Evolutionary conservation across 2,113 vertebrate genomes (phyloP).

Genomic region (Microtus pennsylvanicus): DNA sequence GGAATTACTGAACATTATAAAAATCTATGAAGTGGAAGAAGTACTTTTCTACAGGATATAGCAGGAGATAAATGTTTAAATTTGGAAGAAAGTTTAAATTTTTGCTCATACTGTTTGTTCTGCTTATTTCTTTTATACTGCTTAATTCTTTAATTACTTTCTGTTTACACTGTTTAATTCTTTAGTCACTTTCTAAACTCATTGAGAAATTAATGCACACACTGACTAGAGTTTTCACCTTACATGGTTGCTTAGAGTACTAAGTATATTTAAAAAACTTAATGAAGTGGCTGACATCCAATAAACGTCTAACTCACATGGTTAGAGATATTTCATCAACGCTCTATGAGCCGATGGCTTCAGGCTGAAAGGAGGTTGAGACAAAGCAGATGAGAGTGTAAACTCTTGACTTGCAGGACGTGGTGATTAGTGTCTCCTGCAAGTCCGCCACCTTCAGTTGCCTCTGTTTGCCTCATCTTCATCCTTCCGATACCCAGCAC

Average conservation of each 20-base stretch:
- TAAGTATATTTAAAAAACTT: background rate
- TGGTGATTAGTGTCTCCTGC: background rate
- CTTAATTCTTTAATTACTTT: background rate
- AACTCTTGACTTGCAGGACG: background rate
- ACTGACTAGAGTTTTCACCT: background rate
- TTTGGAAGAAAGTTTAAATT: constrained; percentile 49
- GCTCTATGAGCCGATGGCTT: background rate
- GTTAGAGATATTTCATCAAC: background rate
- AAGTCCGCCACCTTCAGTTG: background rate
- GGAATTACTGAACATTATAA: background rate
- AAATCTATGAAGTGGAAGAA: background rate
- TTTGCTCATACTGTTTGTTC: constrained; percentile 2
- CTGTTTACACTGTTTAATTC: background rate
- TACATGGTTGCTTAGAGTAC: background rate
- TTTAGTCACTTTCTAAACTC: background rate
- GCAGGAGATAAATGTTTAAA: background rate
- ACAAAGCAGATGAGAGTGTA: background rate
- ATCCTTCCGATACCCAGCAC: background rate
- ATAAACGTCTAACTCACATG: background rate
- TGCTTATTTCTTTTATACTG: no score
- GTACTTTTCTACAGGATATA: constrained; percentile 5
- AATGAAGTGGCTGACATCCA: background rate
- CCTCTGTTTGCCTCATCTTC: background rate
- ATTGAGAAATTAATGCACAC: constrained; percentile 7
- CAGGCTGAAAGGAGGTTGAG: background rate